Base-by-base conservation (phyloP, 2,113 vertebrate genomes). In the Triplophysa rosa region DNA sequence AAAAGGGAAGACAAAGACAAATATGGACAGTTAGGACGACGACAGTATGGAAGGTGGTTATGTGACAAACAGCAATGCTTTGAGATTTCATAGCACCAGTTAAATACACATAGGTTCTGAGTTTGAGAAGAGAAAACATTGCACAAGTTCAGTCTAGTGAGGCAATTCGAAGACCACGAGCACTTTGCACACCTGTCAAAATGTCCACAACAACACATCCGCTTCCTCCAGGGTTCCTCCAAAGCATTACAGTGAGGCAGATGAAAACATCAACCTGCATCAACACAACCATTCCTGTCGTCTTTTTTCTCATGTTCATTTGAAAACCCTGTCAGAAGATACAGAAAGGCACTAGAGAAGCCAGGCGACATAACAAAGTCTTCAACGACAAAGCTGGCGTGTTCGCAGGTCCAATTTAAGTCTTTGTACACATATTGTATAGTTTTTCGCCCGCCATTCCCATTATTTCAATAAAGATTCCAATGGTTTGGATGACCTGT, bases 61-160 rank as follows among this genome's bases (percentile, higher is more conserved):
- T 86, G 90, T 91, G 89, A 91, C 84, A 87, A 82, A 89, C 77
- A 90, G 83, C 85, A 80, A 74, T 67, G 85, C 86, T 85, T 84
- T 87, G 86, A 88, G 89, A 91, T 73, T 91, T 86, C 91, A 88
- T 92, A 94, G 92, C 92, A 94, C 93, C 92, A 92, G 90, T 93
- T 91, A 84, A 85, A 90, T 87, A 90, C 89, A 89, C 86, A 87
- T 90, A 88, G 89, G 93, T 93, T 93, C 92, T 93, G 92, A 93
- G 91, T 91, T 92, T 92, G 93, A 93, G 93, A 94, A 93, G 93
- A 93, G 92, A 94, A 93, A 93, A 91, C 80, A 90, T 82, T 89
- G 88, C 88, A 91, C 82, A 70, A 89, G 87, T 90, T 90, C 91
- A 87, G 87, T 89, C 87, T 84, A 85, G 87, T 80, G 82, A 84